A percentile compares a stretch with the other conserved stretches of the same genome.
These are phyloP conservation scores for Aurelia coerulea DNA, from an alignment of 30 jellyfish, hydroid and myxozoan genomes.

Conservation along the genomic window DNA sequence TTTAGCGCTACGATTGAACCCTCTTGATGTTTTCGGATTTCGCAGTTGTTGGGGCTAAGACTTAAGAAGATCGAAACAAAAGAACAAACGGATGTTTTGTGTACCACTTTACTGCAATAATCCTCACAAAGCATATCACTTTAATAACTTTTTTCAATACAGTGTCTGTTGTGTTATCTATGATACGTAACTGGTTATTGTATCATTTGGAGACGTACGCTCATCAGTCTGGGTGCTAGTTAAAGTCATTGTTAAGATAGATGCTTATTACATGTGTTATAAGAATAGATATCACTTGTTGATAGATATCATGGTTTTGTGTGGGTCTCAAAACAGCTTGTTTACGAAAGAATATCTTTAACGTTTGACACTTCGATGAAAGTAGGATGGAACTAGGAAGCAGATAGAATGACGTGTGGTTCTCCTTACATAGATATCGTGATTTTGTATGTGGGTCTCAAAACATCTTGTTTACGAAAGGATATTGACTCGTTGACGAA, in stretches of 20 bases:
- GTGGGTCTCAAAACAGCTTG: too few species aligned
- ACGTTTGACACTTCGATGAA: too few species aligned
- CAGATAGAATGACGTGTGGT: too few species aligned
- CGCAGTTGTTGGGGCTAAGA: not conserved
- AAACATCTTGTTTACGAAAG: too few species aligned
- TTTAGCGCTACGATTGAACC: too few species aligned
- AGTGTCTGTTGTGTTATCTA: constrained; percentile 25
- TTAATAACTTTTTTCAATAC: constrained; percentile 3
- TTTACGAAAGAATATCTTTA: too few species aligned
- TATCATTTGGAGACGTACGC: not conserved
- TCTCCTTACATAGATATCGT: too few species aligned
- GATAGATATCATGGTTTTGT: too few species aligned
- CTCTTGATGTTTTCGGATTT: not conserved
- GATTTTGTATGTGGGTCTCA: too few species aligned
- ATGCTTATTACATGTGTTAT: constrained; percentile 1
- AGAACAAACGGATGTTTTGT: constrained; percentile 27
- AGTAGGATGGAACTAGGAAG: too few species aligned
- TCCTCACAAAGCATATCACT: constrained; percentile 6
- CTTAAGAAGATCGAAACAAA: constrained; percentile 7
- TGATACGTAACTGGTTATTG: constrained; percentile 11
- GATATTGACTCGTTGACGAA: too few species aligned
- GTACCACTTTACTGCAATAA: constrained; percentile 14
- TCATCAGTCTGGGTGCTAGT: constrained; percentile 1
- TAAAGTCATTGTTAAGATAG: not conserved
- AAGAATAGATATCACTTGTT: too few species aligned